Base-by-base conservation (phyloP, 2,888 invertebrate species). In the Meteorus cinctellus region DNA sequence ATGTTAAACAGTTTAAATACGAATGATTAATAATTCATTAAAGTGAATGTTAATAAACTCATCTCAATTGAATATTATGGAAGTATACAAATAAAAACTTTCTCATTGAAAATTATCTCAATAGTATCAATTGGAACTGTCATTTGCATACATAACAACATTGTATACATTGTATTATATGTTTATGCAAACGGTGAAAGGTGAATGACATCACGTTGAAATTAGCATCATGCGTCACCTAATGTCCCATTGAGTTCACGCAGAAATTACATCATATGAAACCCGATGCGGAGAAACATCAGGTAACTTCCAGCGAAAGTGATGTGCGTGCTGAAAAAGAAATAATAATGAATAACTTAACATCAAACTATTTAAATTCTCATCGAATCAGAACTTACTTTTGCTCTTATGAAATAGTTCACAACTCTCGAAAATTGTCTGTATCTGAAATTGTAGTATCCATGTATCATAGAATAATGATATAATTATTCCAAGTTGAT, bases 161-260 rank as follows among this genome's bases (percentile, higher is more conserved):
- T 55, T 19, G 55, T 24, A 8, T 55, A 55, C 19, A 5, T 2
- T 19, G 19, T 55, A 10, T 19, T 8, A 34, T 51, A 36, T 51
- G 19, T 65, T 36, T 73, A 65, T 48, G n/a, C 41, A 73, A 66
- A 66, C 48, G 62, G 78, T 78, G 78, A 78, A 76, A 78, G 78
- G 78, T 71, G 29, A 4, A 66, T 59, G 45, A n/a, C 73, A 78
- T 77, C 73, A 72, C 24, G 34, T 31, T 55, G 4, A 59, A 62
- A 76, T 72, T 68, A 76, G 69, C 73, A 65, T 73, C 36, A 55
- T 41, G 27, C 65, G 24, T 70, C 16, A 41, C 14, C 31, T 27
- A 36, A 60, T 24, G 48, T 68, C 19, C 36, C 65, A 19, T 60
- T 24, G n/a, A 70, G 45, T 66, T 41, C 3, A 70, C 45, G 60